Evolutionary conservation across 2,888 invertebrate genomes (phyloP), one percentile per base, ranked within the genome.

Genomic region (Luperina nickerlii): DNA sequence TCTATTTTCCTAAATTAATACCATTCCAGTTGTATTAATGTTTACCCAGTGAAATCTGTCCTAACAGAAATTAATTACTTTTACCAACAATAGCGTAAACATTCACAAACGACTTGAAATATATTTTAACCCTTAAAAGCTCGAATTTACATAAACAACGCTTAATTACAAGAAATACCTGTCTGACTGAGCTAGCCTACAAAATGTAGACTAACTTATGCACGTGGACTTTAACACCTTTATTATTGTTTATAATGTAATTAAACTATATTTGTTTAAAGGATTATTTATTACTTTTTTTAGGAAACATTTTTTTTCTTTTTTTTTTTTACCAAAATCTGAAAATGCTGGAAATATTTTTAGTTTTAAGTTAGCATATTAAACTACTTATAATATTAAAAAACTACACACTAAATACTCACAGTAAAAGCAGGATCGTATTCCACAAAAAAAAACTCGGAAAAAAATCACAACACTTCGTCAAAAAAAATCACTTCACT

Each of bases 401-500:
- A 32, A 75, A 65, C 2, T 68, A 81, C 0, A 57, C 27, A 18
- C 45, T 54, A 76, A 74, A 48, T 83, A 89, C 89, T 85, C 68
- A 89, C 89, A 81, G 32, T 63, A 62, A 83, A 27, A 11, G 0
- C 51, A 42, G 57, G 57, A 32, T 20, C 38, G 74, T 42, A 77
- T 81, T 86, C 88, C 85, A 81, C 83, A 81, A 80, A 77, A 42
- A 79, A 80, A 81, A 68, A 65, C 62, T 57, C 42, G 11, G 42
- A 1, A 67, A 57, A 57, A 66, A 74, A 70, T n/a, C 84, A 88
- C 86, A 79, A 80, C 84, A 89, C 87, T 76, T 74, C 13, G 79
- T 84, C 69, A 42, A 1, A 80, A 81, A 84, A 78, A 79, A 78
- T 7, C 89, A 89, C 89, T 84, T 74, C 89, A 89, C 88, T 86